phyloP scores from a whole-genome alignment of 2,113 vertebrate species.

The Terrapene triunguis region DNA sequence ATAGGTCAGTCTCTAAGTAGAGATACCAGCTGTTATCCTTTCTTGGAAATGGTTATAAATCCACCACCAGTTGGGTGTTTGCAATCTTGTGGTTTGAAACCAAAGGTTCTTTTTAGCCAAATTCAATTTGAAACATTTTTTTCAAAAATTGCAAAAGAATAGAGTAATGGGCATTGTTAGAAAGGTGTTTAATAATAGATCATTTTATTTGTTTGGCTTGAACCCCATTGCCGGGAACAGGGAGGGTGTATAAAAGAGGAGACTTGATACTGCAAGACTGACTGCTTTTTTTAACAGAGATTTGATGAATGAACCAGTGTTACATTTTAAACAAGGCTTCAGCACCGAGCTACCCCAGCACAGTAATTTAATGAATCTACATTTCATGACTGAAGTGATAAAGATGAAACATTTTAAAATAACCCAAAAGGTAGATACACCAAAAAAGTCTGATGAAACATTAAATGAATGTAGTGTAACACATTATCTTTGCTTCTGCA shows the following conservation, averaged over 20 bases:
- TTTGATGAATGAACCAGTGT: conserved; percentile 62
- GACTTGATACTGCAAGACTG: conserved; percentile 43
- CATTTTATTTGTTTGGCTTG: conserved; percentile 43
- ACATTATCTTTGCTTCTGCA: conserved; percentile 88
- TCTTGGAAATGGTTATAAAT: conserved; percentile 20
- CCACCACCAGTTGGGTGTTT: neutral
- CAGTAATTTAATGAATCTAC: conserved; percentile 82
- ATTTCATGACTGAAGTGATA: conserved; percentile 83
- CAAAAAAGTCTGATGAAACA: conserved; percentile 85
- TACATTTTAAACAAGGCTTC: conserved; percentile 60
- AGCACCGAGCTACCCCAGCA: conserved; percentile 70
- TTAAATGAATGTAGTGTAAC: conserved; percentile 88
- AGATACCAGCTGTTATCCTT: conserved; percentile 22
- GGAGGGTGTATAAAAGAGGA: neutral
- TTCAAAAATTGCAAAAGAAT: neutral
- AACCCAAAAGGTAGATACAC: conserved; percentile 86
- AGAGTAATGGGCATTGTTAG: neutral
- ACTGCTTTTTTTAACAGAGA: conserved; percentile 12
- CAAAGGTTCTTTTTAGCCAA: neutral
- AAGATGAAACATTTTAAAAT: conserved; percentile 86
- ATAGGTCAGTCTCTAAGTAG: neutral
- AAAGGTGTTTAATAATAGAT: conserved; percentile 42
- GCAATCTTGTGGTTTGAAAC: neutral
- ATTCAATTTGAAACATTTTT: neutral
- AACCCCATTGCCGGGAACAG: neutral